These are phyloP conservation scores for Mesoligia furuncula DNA, from an alignment of 2,888 invertebrate genomes.

Conservation along the genomic window DNA sequence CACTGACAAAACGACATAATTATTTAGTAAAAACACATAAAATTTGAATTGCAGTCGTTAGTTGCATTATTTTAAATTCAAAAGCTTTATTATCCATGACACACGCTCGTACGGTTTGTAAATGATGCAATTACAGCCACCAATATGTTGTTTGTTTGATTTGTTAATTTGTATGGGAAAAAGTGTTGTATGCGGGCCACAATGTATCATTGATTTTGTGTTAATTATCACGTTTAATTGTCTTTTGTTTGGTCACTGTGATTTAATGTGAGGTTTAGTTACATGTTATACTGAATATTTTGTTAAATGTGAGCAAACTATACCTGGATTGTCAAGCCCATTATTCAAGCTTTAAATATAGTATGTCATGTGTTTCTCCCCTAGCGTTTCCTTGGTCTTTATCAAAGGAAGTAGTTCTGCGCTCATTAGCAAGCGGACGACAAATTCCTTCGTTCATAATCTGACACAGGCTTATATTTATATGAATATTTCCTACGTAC, in stretches of 20 bases:
- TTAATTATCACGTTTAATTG: conserved; percentile 57
- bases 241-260: conserved; percentile 44
- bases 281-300: conserved; percentile 12
- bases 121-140: conserved; percentile 65
- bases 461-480: conserved; percentile 30
- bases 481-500: conserved; percentile 1
- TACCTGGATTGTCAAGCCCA: conserved; percentile 3
- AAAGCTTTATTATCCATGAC: conserved; percentile 60
- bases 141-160: conserved; percentile 64
- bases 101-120: conserved; percentile 56
- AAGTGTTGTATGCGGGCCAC: conserved; percentile 56
- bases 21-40: conserved; percentile 63
- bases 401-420: conserved; percentile 44
- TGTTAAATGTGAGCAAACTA: conserved; percentile 3
- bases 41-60: conserved; percentile 62
- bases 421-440: conserved; percentile 46
- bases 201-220: conserved; percentile 61
- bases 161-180: conserved; percentile 61
- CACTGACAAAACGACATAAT: conserved; percentile 57
- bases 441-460: conserved; percentile 33
- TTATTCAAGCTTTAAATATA: conserved; percentile 37
- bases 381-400: conserved; percentile 39
- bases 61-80: conserved; percentile 62
- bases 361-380: conserved; percentile 28
- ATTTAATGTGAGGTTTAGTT: conserved; percentile 45